Base-by-base conservation (phyloP, 2,113 vertebrate species). In the Heterochromis multidens region DNA sequence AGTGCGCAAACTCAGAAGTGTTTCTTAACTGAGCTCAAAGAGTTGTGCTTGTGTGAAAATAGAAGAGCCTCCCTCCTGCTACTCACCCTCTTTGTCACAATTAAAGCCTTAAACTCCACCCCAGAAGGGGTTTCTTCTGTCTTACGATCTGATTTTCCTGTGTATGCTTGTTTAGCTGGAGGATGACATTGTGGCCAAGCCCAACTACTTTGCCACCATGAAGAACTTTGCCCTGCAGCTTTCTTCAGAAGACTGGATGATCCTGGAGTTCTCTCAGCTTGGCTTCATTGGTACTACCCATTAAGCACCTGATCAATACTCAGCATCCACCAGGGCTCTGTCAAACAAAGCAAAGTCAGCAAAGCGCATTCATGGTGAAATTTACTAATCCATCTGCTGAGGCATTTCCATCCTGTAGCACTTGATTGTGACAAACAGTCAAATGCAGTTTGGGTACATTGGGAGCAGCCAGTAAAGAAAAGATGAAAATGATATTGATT, bases 191-290 rank as follows among this genome's bases (percentile, higher is more conserved):
- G 97, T 99, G 95, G 99, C 98, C 93, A 99, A 99, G 91, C 97
- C 98, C 88, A 99, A 99, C 97, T 99, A 99, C 94, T 99, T 99
- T 95, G 98, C 97, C 94, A 99, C 97, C 21, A 99, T 99, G 97
- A 99, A 99, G 95, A 99, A 99, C 94, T 99, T 99, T 95, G 99
- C 98, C 21, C 96, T 99, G 94, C 99, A 99, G 94, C 97, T 99
- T 0, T 97, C 99, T 35, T 98, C 98, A 54, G 99, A 99, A 93
- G 99, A 99, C 93, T 99, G 99, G 99, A 99, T 99, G 98, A 98
- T 99, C 95, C 96, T 99, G 81, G 99, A 99, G 95, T 99, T 99
- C 95, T 99, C 98, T 88, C 99, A 99, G 90, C 96, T 99, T 83
- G 99, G 99, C 89, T 99, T 99, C 94, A 99, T 99, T 83, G 99